phyloP scores from a whole-genome alignment of 2,113 vertebrate genomes.

The Carassius carassius region DNA sequence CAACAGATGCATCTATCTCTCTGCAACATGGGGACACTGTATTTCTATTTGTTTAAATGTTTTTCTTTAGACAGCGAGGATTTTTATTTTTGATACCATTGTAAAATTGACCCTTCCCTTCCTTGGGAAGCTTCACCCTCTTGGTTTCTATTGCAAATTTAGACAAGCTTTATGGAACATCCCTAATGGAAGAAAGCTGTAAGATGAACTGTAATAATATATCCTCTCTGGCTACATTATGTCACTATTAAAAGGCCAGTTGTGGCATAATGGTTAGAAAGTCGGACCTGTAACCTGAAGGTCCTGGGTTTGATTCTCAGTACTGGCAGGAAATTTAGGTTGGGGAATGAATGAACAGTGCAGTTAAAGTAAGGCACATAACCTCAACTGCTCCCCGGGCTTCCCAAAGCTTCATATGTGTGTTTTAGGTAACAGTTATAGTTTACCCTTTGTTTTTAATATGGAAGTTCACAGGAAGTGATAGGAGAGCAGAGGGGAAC shows the following conservation, averaged over 20 bases:
- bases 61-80: background rate
- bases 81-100: background rate
- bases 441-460: background rate
- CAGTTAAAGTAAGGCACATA: no score
- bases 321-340: background rate
- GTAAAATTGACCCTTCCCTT: background rate
- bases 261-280: background rate
- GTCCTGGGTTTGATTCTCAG: background rate
- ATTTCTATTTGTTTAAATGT: background rate
- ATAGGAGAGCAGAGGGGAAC: background rate
- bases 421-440: background rate
- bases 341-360: no score
- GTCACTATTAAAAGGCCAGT: background rate
- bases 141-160: background rate
- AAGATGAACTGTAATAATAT: background rate
- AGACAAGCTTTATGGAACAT: conserved; percentile 14
- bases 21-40: background rate
- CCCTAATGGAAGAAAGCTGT: background rate
- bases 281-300: background rate
- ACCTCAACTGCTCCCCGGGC: no score
- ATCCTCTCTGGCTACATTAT: background rate
- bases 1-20: background rate
- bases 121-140: background rate
- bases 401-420: background rate
- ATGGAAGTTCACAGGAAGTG: background rate